These are phyloP conservation scores for Sinosuthora webbiana DNA, from an alignment of 2,113 vertebrate genomes.

Conservation along the genomic window DNA sequence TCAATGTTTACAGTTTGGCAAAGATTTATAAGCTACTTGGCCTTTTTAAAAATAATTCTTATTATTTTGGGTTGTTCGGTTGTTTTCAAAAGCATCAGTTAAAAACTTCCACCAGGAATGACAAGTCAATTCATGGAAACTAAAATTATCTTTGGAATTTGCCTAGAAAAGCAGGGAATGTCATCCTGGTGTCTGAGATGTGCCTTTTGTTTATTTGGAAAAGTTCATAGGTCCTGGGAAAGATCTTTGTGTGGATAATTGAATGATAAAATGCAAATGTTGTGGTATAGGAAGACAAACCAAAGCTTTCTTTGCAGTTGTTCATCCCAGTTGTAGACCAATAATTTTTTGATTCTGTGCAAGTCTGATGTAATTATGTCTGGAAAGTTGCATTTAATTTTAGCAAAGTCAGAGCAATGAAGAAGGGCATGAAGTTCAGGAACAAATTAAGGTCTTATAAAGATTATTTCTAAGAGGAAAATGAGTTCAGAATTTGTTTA, in stretches of 20 bases:
- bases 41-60: background rate
- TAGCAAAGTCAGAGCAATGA: background rate
- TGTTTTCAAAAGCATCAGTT: background rate
- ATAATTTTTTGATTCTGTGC: background rate
- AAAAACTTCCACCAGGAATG: background rate
- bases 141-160: background rate
- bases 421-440: background rate
- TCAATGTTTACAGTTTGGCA: background rate
- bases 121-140: background rate
- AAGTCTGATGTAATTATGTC: background rate
- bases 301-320: background rate
- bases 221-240: background rate
- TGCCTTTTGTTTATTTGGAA: background rate
- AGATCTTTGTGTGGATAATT: background rate
- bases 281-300: background rate
- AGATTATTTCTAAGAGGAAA: background rate
- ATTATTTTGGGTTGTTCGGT: background rate
- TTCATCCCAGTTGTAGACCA: background rate
- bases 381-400: background rate
- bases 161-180: background rate
- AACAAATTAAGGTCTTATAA: background rate
- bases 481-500: background rate
- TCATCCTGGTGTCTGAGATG: background rate
- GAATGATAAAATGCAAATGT: background rate
- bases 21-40: background rate